Base-by-base conservation (phyloP, 2,113 vertebrate species). In the Notiomystis cincta region DNA sequence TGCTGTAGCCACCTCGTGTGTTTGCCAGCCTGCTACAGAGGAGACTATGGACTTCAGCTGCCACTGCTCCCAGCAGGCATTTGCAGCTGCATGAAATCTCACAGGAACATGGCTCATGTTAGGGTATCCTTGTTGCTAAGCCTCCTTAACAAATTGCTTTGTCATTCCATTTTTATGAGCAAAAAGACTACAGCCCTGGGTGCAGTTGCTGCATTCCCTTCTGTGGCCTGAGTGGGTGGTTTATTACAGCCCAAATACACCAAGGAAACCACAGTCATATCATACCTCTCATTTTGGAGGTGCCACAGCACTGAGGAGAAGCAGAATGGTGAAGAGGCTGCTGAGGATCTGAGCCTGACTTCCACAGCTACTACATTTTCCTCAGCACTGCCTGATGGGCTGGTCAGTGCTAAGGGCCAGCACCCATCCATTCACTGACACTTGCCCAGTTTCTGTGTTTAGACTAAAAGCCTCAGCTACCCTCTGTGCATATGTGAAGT, bases 361-460 rank as follows among this genome's bases (percentile, higher is more conserved):
- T 67, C 35, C 65, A 69, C 37, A 62, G 12, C 24, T 20, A 8
- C 16, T 11, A 0, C 10, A 2, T 35, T 70, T 51, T n/a, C 54
- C 57, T 67, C 44, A 15, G 0, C 35, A 31, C 33, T 1, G 21
- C 54, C 47, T 0, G 0, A 22, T 1, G 6, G 28, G 31, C 61
- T 48, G 54, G 30, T 56, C 87, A 83, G 50, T 15, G 38, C 57
- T 1, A 1, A 56, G 40, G 69, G n/a, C 70, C 93, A 82, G 77
- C 9, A 78, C 33, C 40, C 50, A 0, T 37, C 58, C 50, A 0
- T 70, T 54, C 64, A 10, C 91, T 9, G 19, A 35, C 48, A 23
- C 65, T 71, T 89, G 65, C 58, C 38, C 3, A 0, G 37, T 50
- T 80, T 87, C 54, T 37, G 8, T 81, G 67, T 77, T 90, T 86